phyloP scores from a whole-genome alignment of 1,140 invertebrate genomes.

The Tetraneura akinire region DNA sequence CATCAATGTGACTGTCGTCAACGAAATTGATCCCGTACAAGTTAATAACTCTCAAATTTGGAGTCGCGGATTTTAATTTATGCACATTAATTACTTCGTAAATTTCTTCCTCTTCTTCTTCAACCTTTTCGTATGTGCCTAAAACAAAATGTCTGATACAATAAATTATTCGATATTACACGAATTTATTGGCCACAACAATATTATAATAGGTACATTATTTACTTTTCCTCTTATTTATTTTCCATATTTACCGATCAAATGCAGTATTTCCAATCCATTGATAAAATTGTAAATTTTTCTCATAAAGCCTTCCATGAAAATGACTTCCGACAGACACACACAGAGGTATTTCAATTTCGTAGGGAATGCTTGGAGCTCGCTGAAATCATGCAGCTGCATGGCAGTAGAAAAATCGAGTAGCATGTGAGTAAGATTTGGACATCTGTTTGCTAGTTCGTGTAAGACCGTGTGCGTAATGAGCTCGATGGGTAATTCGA shows the following conservation, averaged over 20 bases:
- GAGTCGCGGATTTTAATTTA: slow-evolving; percentile 94
- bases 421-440: slow-evolving; percentile 95
- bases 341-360: slow-evolving; percentile 95
- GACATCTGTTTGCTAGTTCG: slow-evolving; percentile 95
- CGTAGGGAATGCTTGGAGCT: slow-evolving; percentile 89
- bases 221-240: slow-evolving; percentile 55
- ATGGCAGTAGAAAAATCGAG: slow-evolving; percentile 98
- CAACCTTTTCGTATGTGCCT: slow-evolving; percentile 98
- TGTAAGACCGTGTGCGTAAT: slow-evolving; percentile 98
- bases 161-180: too few relatives aligned
- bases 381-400: slow-evolving; percentile 99
- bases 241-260: too few relatives aligned
- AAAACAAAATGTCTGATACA: too few relatives aligned
- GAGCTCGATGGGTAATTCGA: slow-evolving; percentile 95
- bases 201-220: too few relatives aligned
- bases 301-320: slow-evolving; percentile 99
- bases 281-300: slow-evolving; percentile 99
- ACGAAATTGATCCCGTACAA: slow-evolving; percentile 97
- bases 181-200: neutral
- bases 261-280: slow-evolving; percentile 95
- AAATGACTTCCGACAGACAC: slow-evolving; percentile 98
- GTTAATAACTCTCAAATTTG: slow-evolving; percentile 93
- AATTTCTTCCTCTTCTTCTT: slow-evolving; percentile 99
- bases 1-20: slow-evolving; percentile 98
- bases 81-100: slow-evolving; percentile 99